phyloP scores from a whole-genome alignment of 2,113 vertebrate species.

The Grammomys surdaster region DNA sequence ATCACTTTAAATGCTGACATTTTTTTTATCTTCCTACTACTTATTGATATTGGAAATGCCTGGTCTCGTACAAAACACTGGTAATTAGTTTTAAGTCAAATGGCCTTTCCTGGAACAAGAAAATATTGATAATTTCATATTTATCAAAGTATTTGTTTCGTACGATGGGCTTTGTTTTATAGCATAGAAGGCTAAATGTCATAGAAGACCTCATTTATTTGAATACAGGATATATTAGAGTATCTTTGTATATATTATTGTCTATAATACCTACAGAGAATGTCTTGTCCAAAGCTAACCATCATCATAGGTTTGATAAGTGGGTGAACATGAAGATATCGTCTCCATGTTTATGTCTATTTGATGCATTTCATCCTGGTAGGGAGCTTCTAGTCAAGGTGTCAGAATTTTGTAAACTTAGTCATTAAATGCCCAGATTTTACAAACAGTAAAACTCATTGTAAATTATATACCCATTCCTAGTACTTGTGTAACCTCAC shows the following conservation, averaged over 20 bases:
- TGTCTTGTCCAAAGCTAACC: neutral
- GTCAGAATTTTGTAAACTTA: neutral
- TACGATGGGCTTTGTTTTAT: neutral
- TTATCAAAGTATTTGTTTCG: neutral
- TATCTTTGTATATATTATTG: neutral
- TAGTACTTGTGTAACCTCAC: neutral
- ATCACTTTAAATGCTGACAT: neutral
- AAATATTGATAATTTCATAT: neutral
- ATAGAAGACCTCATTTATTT: neutral
- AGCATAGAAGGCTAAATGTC: neutral
- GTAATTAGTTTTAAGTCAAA: neutral
- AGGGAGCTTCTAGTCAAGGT: neutral
- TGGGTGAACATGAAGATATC: neutral
- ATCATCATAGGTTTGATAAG: neutral
- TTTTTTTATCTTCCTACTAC: neutral
- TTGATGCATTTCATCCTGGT: neutral
- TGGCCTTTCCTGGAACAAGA: neutral
- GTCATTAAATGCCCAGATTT: neutral
- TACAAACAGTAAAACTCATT: neutral
- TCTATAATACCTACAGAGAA: neutral
- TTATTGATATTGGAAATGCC: neutral
- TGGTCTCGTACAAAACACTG: slow-evolving; percentile 8
- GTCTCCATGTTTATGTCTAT: neutral
- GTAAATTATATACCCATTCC: neutral
- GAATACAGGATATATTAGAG: neutral